Base-by-base conservation (phyloP, 2,113 vertebrate species). In the Chamaea fasciata region DNA sequence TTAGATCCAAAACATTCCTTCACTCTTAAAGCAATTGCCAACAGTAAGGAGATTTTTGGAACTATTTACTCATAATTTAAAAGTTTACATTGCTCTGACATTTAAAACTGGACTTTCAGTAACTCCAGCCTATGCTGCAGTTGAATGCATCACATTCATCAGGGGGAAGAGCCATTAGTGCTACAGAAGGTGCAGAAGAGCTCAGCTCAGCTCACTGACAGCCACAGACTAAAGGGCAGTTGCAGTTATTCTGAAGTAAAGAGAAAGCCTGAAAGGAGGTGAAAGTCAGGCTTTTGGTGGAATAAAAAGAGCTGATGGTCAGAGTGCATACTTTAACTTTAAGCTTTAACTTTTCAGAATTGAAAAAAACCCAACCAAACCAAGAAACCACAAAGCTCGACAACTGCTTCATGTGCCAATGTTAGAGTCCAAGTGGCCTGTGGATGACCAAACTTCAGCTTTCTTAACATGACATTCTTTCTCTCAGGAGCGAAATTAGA, bases 1-100 rank as follows among this genome's bases (percentile, higher is more conserved):
- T 59, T 77, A 81, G 17, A 83, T 44, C 33, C 59, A 93, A 92
- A 79, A 93, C 75, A 74, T 83, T 90, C 63, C 76, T 95, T 95
- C 56, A 77, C 37, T 90, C 63, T 63, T 81, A 83, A 73, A 85
- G 35, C 37, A 83, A 49, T 28, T 84, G 64, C 76, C 59, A 90
- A 69, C 3, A 60, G 21, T 62, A 74, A 68, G n/a, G 31, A 80
- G 56, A 81, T 77, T 53, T 94, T 44, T 0, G 0, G 37, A 83
- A 67, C 59, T 74, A 80, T 16, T 94, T 56, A 52, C 76, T 78
- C 79, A 64, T 77, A 80, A 55, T 30, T 71, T 9, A 27, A 17
- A 70, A 78, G 44, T 82, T 78, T 71, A 75, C 31, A 70, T 41
- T 78, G 39, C 39, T 92, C 47, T 83, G 33, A 67, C 37, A 86